These are phyloP conservation scores for Drosophila sulfurigaster DNA, from an alignment of 1,140 invertebrate genomes.

Conservation along the genomic window DNA sequence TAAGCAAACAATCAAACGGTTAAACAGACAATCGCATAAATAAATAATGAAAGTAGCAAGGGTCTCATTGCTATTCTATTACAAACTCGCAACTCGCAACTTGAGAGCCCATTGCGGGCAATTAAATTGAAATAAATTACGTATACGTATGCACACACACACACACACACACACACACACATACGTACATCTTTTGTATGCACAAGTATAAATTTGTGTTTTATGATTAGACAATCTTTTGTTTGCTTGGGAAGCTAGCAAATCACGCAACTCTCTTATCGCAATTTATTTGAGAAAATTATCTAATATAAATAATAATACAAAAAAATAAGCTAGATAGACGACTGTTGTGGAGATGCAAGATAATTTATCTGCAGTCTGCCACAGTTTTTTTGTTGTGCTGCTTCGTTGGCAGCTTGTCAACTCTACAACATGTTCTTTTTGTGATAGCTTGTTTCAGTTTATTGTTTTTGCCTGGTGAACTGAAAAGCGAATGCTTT, in stretches of 20 bases:
- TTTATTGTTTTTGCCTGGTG: not conserved
- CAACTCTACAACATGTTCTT: conserved; percentile 1
- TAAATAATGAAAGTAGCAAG: conserved; percentile 5
- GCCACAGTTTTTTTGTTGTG: not conserved
- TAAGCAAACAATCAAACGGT: conserved; percentile 13
- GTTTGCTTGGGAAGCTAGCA: not conserved
- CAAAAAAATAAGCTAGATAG: not conserved
- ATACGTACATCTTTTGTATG: too few relatives aligned
- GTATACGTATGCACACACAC: not conserved
- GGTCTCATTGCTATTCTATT: not conserved
- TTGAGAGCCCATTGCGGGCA: not conserved
- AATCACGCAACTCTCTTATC: not conserved
- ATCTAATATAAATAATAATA: not conserved
- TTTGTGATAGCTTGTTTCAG: not conserved
- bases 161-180: too few relatives aligned
- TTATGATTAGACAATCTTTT: conserved; percentile 8
- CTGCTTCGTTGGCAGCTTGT: conserved; percentile 3
- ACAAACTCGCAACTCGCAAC: not conserved
- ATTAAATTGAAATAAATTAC: conserved; percentile 3
- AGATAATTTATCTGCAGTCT: conserved; percentile 8
- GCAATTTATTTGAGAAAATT: not conserved
- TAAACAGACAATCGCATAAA: conserved; percentile 12
- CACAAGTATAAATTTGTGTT: not conserved
- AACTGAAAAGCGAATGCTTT: too few relatives aligned
- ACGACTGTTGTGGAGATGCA: not conserved